Conservation (phyloP, 2,888 invertebrate genomes). For the Atrina japonica region DNA sequence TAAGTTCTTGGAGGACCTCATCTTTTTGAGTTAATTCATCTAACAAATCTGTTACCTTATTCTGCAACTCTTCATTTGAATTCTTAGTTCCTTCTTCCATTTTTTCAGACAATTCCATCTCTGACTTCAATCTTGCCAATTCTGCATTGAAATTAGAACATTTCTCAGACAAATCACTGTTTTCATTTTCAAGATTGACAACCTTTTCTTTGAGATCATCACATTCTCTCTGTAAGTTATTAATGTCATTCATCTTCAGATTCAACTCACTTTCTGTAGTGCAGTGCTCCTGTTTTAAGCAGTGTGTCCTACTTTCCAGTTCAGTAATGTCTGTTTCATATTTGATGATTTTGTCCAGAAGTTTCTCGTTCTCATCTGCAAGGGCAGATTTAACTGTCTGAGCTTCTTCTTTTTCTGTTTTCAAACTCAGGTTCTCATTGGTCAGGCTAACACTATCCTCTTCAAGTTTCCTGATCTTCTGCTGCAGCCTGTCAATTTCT, state of each 20-base stretch:
- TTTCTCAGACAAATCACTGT: no score
- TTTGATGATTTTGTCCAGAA: background rate
- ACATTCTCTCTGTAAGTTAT: background rate
- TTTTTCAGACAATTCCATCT: no score
- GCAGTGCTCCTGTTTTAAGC: background rate
- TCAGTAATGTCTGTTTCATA: background rate
- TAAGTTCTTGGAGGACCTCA: no score
- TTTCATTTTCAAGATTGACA: no score
- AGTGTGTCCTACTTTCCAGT: background rate
- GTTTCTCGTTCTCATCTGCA: background rate
- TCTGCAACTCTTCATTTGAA: no score
- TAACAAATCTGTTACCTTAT: no score
- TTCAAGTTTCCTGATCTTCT: background rate
- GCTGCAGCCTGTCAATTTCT: background rate
- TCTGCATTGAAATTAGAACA: no score
- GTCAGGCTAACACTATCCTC: slow-evolving; percentile 4
- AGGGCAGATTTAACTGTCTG: background rate
- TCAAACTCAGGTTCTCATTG: slow-evolving; percentile 11
- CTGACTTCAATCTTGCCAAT: no score
- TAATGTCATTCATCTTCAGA: background rate
- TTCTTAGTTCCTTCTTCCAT: no score
- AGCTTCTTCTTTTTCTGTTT: slow-evolving; percentile 17
- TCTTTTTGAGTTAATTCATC: no score
- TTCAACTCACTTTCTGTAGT: no score
- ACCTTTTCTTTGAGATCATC: background rate